Base-by-base conservation (phyloP, 2,888 invertebrate species). In the Hartigia nigra region DNA sequence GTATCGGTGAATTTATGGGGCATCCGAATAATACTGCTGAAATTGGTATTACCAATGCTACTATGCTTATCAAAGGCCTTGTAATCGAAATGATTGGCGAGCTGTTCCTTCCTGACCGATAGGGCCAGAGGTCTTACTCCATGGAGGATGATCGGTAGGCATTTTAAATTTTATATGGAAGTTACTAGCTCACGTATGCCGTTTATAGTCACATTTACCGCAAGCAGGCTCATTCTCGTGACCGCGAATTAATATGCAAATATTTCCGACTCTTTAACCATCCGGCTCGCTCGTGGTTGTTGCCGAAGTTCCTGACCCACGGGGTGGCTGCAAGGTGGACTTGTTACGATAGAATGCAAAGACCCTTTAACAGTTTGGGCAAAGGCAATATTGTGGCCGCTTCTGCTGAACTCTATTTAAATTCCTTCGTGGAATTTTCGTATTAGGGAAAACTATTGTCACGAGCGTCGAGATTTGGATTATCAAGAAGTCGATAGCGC, bases 361-460 rank as follows among this genome's bases (percentile, higher is more conserved):
- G 84, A 82, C 80, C 81, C 81, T 80, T 82, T 80, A 81, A 81
- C 84, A 82, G 82, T 84, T 83, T 81, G 81, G 81, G 79, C 79
- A 79, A 83, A 82, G 31, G 74, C 75, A 39, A 80, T 81, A 80
- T 35, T 34, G 74, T 32, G 69, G 69, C 82, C 80, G 80, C 79
- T 81, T 77, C 35, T 74, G 82, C 83, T 81, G 83, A 87, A 87
- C 85, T 84, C 81, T 89, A 89, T 90, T 90, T 87, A 88, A 88
- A 90, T 88, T 89, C 87, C 86, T 84, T 80, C 78, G 79, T 78
- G 86, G 84, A 87, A 88, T 87, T 86, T 89, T 85, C 86, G 83
- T 85, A 87, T 88, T 86, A 86, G 83, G 76, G 78, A 77, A 55
- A 82, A 85, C 82, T 80, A 81, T 84, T 82, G 83, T 84, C 80